Evolutionary conservation across 2,113 vertebrate species (phyloP).

Genomic region (Sander vitreus): DNA sequence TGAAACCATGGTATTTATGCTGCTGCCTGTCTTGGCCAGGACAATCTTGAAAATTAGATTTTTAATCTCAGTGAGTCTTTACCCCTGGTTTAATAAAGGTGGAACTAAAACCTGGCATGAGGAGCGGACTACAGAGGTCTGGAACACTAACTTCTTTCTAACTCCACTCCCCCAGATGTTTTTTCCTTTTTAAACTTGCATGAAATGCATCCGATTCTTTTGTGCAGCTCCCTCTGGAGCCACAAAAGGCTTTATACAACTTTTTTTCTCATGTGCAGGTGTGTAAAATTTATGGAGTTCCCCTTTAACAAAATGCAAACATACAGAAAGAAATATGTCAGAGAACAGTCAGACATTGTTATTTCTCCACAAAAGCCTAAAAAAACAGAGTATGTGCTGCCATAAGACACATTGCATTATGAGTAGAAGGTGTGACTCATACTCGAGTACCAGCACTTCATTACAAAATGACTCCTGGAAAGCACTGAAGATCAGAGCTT

Average conservation of each 20-base stretch:
- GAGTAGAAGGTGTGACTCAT: conserved; percentile 24
- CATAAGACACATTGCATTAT: neutral
- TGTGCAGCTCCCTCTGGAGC: neutral
- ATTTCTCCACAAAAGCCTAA: conserved; percentile 5
- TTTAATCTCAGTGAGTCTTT: no score
- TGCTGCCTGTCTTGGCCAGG: no score
- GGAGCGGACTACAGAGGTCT: neutral
- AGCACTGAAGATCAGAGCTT: conserved; percentile 18
- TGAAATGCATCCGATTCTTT: neutral
- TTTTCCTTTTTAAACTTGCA: neutral
- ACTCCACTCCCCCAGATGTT: neutral
- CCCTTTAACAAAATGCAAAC: neutral
- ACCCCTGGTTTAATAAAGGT: no score
- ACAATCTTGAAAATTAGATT: no score
- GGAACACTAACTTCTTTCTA: neutral
- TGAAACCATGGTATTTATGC: no score
- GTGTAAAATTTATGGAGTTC: neutral
- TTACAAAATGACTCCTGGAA: conserved; percentile 35
- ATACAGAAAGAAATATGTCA: neutral
- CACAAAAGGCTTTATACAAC: neutral
- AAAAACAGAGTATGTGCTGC: neutral
- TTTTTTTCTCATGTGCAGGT: neutral
- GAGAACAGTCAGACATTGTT: neutral
- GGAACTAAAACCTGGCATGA: neutral
- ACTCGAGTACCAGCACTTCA: neutral